Conservation (phyloP, 2,888 invertebrate genomes). For the Sinodicranocentrus sp. region DNA sequence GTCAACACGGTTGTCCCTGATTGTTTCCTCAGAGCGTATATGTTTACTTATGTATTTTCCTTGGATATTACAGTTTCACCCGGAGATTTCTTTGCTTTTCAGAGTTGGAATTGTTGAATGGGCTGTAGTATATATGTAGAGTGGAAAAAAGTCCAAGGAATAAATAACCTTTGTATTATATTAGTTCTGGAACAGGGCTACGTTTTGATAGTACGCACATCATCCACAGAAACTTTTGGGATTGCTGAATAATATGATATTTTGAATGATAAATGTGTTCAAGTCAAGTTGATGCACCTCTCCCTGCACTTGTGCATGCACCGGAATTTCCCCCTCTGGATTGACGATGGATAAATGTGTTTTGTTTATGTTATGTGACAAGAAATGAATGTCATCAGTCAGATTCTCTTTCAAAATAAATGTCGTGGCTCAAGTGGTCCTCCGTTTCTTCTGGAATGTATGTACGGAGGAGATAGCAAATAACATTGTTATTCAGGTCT, state of each 20-base stretch:
- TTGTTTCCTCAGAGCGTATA: slow-evolving; percentile 63
- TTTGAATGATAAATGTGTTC: slow-evolving; percentile 12
- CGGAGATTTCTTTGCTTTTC: too few species aligned
- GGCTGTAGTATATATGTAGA: too few species aligned
- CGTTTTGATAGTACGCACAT: too few species aligned
- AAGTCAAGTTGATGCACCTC: slow-evolving; percentile 47
- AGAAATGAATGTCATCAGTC: slow-evolving; percentile 65
- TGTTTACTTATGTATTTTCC: slow-evolving; percentile 47
- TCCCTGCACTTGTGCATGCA: slow-evolving; percentile 68
- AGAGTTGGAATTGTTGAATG: too few species aligned
- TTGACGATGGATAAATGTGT: slow-evolving; percentile 46
- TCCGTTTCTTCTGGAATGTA: slow-evolving; percentile 30
- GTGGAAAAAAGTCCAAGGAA: too few species aligned
- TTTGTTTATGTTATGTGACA: slow-evolving; percentile 66
- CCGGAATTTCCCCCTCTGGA: background rate
- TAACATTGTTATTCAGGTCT: slow-evolving; percentile 35
- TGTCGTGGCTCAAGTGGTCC: slow-evolving; percentile 48
- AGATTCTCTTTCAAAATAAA: slow-evolving; percentile 61
- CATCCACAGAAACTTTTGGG: too few species aligned
- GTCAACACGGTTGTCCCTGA: slow-evolving; percentile 70
- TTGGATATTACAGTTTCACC: too few species aligned
- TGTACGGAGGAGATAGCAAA: slow-evolving; percentile 4
- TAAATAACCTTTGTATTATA: too few species aligned
- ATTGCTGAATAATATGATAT: background rate
- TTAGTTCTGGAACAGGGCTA: too few species aligned